Conservation (phyloP, 2,113 vertebrate species). For the Bambusicola thoracicus region DNA sequence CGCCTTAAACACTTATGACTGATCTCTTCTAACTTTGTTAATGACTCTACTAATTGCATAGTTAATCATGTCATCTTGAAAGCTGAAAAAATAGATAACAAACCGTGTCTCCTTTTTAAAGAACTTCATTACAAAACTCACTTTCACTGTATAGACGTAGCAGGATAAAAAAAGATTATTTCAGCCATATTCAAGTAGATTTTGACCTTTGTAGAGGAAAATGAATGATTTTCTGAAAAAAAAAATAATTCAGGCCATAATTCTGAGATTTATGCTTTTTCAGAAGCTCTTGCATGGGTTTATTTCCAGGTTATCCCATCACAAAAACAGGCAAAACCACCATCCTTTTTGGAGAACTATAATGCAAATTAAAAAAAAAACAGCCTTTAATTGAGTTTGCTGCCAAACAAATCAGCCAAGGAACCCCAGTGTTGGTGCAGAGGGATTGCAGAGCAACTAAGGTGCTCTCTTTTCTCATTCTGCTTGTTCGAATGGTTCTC, state of each 20-base stretch:
- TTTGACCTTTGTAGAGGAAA: neutral
- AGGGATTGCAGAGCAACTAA: rapidly evolving
- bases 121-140: neutral
- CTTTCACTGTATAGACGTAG: neutral
- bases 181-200: neutral
- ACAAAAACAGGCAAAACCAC: neutral
- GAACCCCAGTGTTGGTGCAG: neutral
- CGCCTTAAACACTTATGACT: neutral
- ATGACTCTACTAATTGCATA: constrained; percentile 55
- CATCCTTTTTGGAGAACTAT: neutral
- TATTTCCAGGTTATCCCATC: neutral
- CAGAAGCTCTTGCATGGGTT: neutral
- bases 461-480: neutral
- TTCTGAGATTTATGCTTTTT: neutral
- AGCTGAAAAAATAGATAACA: constrained; percentile 37
- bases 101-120: neutral
- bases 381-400: neutral
- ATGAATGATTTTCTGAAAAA: neutral
- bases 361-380: neutral
- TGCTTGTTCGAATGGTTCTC: neutral
- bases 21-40: constrained; percentile 41
- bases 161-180: neutral
- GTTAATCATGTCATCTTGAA: constrained; percentile 62
- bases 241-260: neutral
- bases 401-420: neutral